Conservation (phyloP, 1,140 invertebrate species). For the Caenorhabditis briggsae region DNA sequence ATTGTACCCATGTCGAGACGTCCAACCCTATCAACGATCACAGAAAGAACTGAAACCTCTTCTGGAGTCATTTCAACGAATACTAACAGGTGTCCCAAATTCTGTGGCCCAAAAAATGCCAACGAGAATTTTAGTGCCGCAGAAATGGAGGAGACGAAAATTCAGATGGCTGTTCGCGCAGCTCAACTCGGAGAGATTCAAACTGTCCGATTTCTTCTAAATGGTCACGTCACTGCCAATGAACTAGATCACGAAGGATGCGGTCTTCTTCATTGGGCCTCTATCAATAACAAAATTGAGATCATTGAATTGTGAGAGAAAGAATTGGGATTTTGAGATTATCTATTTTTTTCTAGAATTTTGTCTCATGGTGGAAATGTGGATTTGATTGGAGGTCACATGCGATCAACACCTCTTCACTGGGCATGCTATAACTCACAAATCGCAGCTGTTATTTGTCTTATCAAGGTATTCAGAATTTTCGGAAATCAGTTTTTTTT, state of each 20-base stretch:
- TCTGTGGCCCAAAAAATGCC: not conserved
- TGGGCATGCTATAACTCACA: constrained; percentile 30
- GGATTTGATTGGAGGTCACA: constrained; percentile 8
- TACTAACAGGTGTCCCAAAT: not conserved
- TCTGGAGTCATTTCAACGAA: constrained; percentile 9
- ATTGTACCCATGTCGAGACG: not conserved
- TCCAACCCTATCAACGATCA: constrained; percentile 1
- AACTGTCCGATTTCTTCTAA: constrained; percentile 28
- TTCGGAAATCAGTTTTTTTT: not conserved
- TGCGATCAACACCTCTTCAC: constrained; percentile 38
- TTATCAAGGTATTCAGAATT: not conserved
- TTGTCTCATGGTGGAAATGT: not conserved
- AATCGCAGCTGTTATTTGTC: not conserved
- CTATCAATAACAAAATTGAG: constrained; percentile 15
- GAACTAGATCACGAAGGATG: constrained; percentile 21
- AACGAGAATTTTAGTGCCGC: not conserved
- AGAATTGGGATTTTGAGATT: not conserved
- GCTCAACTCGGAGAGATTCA: constrained; percentile 17
- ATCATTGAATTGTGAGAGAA: constrained; percentile 15
- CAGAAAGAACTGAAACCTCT: constrained; percentile 3
- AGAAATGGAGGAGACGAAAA: constrained; percentile 24
- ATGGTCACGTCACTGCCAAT: constrained; percentile 38
- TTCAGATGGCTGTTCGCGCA: not conserved
- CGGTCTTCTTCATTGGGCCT: constrained; percentile 34
- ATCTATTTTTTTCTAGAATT: not conserved